Evolutionary conservation across 2,797 vertebrate species (phyloP), one percentile per base, ranked within the genome.

Genomic region (Hirundo rustica): DNA sequence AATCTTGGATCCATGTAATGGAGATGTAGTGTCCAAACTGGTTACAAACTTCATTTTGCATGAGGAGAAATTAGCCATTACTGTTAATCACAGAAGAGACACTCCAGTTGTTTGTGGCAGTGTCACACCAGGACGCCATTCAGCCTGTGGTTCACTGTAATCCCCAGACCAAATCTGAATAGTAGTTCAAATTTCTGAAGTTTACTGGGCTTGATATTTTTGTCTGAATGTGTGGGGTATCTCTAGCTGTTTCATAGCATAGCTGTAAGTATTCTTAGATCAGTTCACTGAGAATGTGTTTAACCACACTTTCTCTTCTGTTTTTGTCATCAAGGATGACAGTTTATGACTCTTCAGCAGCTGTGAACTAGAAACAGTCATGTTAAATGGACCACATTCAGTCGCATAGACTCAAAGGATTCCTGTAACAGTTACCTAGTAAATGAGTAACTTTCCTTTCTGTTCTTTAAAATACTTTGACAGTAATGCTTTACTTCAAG

Each of bases 221-320:
- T 45, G 48, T 67, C 50, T 71, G 18, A 44, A 19, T 42, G 34
- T 53, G 29, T 45, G 73, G 21, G 18, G 14, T 88, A 23, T 73
- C 61, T 85, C 23, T 42, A 55, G 40, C 42, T 70, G 65, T 45
- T 77, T n/a, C 38, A 30, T 30, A 67, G 80, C 36, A 32, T 29
- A 38, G 53, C 50, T 92, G 30, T 82, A 64, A 57, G 34, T 90
- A 15, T 68, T 89, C 45, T 88, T 48, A 47, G 55, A 34, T 77
- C 30, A 72, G 50, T 72, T 93, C 83, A 58, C 70, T 88, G 80
- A 73, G 93, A 94, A 51, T 76, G 23, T 76, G 62, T 86, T 88
- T 78, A 68, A 86, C 91, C 74, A 32, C 80, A 42, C 29, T 87
- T 87, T 82, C 64, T 79, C 51, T 83, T 85, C 76, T 90, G 47